Percentiles rank a stretch among this genome's conserved stretches.
Conservation (phyloP, 2,113 vertebrate genomes). For the Ifrita kowaldi region DNA sequence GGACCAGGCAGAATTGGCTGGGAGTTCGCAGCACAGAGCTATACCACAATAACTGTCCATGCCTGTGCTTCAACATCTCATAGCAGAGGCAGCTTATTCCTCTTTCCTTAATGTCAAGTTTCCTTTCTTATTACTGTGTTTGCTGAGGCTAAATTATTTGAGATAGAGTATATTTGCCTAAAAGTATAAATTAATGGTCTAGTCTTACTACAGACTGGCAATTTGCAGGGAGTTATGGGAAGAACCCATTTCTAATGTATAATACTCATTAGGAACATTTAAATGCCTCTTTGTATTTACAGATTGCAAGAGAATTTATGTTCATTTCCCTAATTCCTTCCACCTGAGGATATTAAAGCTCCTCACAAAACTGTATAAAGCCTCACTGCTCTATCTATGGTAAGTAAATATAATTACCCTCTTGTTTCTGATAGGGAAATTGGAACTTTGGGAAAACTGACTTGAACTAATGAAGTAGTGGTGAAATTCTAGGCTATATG, state of each 20-base stretch:
- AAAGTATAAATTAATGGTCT: not conserved
- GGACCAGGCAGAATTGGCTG: not conserved
- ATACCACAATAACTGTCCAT: fast-evolving
- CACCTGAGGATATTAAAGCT: not conserved
- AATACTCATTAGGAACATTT: not conserved
- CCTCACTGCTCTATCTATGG: not conserved
- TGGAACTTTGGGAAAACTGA: not conserved
- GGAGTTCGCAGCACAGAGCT: not conserved
- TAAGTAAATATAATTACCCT: not conserved
- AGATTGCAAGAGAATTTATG: not conserved
- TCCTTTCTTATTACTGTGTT: not conserved
- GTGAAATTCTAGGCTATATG: not conserved
- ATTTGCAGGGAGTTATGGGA: not conserved
- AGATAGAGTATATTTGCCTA: not conserved
- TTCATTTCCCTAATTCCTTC: not conserved
- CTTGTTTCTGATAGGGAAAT: not conserved
- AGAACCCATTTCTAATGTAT: not conserved
- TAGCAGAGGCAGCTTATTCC: not conserved
- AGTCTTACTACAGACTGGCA: not conserved
- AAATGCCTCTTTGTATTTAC: not conserved
- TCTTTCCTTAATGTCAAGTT: not conserved
- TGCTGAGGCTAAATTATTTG: not conserved
- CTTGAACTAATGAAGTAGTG: not conserved
- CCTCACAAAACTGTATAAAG: not conserved
- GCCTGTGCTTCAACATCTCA: fast-evolving